Conservation (phyloP, 2,888 invertebrate species). For the Chaetogeoica ovagalla region DNA sequence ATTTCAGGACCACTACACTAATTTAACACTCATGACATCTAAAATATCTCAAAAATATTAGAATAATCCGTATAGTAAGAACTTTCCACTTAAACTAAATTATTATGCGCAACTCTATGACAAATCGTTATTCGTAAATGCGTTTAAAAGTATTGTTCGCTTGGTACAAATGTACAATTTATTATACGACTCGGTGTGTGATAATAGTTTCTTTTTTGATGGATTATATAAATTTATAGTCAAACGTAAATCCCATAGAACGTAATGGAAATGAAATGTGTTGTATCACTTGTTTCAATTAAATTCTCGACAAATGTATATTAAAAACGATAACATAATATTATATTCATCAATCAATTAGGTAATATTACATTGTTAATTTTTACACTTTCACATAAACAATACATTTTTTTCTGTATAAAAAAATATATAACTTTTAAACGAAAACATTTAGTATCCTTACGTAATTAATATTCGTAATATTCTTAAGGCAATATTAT, state of each 20-base stretch:
- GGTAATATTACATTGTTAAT: too few relatives aligned
- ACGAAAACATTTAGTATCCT: background rate
- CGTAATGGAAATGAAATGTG: too few relatives aligned
- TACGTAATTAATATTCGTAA: background rate
- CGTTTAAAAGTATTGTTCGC: too few relatives aligned
- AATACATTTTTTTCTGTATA: background rate
- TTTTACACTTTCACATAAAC: too few relatives aligned
- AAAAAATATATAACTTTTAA: background rate
- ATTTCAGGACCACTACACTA: background rate
- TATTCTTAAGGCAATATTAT: background rate
- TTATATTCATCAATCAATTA: too few relatives aligned
- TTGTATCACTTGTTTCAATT: background rate
- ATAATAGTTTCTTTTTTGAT: too few relatives aligned
- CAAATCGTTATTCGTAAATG: background rate
- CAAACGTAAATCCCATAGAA: too few relatives aligned
- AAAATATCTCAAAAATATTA: background rate
- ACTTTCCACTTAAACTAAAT: constrained; percentile 1
- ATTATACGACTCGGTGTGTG: too few relatives aligned
- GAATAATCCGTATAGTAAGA: background rate
- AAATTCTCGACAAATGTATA: background rate
- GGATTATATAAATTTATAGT: too few relatives aligned
- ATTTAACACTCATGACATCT: background rate
- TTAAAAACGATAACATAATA: too few relatives aligned
- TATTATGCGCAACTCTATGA: background rate
- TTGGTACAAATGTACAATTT: too few relatives aligned